A percentile compares a stretch with the other conserved stretches of the same genome.
Conservation (phyloP, 2,113 vertebrate genomes). For the Colossoma macropomum region DNA sequence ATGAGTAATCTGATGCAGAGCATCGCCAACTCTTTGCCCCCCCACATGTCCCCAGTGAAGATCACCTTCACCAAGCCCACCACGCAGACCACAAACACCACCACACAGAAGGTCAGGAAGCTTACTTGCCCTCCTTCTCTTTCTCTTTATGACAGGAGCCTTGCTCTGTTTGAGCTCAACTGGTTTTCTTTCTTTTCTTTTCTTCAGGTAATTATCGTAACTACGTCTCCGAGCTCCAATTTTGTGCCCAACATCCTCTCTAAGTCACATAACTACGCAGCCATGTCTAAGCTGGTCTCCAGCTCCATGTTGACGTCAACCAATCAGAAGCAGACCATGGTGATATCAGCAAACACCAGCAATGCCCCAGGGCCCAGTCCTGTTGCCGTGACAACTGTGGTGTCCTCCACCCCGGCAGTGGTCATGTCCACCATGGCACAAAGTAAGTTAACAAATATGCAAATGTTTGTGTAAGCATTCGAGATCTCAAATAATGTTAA, state of each 20-base stretch:
- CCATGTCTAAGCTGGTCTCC: constrained; percentile 90
- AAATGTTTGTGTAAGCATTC: background rate
- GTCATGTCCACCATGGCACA: constrained; percentile 94
- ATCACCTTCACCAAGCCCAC: constrained; percentile 98
- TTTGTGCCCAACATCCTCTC: constrained; percentile 99
- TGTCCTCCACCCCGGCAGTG: constrained; percentile 88
- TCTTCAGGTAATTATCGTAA: constrained; percentile 95
- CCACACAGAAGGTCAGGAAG: constrained; percentile 91
- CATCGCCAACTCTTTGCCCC: constrained; percentile 96
- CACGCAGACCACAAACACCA: constrained; percentile 93
- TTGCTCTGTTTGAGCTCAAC: background rate
- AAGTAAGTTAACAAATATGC: constrained; percentile 73
- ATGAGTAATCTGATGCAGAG: constrained; percentile 99
- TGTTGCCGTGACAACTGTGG: constrained; percentile 90
- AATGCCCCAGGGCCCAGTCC: constrained; percentile 76
- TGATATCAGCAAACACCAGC: constrained; percentile 85
- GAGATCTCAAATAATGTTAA: no score
- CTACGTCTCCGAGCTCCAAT: constrained; percentile 95
- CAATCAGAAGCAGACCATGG: constrained; percentile 91
- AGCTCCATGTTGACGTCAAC: constrained; percentile 86
- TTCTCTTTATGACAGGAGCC: background rate
- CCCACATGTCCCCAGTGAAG: constrained; percentile 98
- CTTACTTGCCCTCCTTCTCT: background rate
- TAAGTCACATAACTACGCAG: constrained; percentile 96
- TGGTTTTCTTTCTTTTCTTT: background rate